Evolutionary conservation across 2,113 vertebrate species (phyloP).

Genomic region (Pollachius pollachius): DNA sequence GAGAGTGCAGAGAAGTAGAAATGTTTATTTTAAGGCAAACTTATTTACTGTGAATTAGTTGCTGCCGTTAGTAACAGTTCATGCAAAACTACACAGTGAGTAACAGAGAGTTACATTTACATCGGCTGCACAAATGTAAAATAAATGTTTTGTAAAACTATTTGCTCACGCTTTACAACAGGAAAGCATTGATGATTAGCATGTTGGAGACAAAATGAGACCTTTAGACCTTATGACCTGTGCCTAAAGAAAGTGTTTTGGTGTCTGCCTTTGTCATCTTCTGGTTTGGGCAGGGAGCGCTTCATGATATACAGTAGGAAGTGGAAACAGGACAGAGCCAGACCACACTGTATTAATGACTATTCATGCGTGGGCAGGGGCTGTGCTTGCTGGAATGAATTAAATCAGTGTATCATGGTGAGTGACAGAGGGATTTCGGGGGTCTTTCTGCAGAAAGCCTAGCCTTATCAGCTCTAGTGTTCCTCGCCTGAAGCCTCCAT

Average conservation of each 20-base stretch:
- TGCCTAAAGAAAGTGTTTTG: slow-evolving; percentile 21
- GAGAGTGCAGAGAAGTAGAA: no score
- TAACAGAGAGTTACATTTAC: no score
- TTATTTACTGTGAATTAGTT: no score
- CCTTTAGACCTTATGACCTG: slow-evolving; percentile 24
- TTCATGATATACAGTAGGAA: slow-evolving; percentile 63
- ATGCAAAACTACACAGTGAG: no score
- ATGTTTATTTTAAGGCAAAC: no score
- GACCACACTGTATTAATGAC: slow-evolving; percentile 59
- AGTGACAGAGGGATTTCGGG: slow-evolving; percentile 68
- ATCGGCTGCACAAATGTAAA: no score
- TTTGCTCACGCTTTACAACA: no score
- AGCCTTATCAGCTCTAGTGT: slow-evolving; percentile 66
- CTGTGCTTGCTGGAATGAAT: slow-evolving; percentile 68
- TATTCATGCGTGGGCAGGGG: slow-evolving; percentile 55
- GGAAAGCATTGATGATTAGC: no score
- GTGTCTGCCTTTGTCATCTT: slow-evolving; percentile 39
- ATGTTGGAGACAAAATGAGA: no score
- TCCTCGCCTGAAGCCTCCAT: slow-evolving; percentile 59
- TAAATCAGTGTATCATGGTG: slow-evolving; percentile 64
- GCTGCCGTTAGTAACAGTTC: no score
- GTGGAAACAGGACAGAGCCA: slow-evolving; percentile 54
- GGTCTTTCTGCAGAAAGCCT: slow-evolving; percentile 55
- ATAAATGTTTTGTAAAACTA: no score
- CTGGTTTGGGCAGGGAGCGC: slow-evolving; percentile 30